Evolutionary conservation across 1,140 invertebrate genomes (phyloP).

Genomic region (Matsumurasca onukii): DNA sequence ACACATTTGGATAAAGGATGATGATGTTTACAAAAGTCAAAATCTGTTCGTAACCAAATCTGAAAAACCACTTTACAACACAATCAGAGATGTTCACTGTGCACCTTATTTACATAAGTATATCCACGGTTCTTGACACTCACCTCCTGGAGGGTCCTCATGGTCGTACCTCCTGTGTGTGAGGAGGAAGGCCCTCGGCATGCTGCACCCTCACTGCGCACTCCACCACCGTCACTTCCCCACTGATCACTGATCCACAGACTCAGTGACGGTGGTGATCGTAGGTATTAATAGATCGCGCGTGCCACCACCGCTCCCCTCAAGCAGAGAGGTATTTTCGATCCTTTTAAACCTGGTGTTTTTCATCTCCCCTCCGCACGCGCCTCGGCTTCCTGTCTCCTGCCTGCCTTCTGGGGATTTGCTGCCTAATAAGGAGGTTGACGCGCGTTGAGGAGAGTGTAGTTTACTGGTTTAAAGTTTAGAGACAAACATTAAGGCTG

Average conservation of each 20-base stretch:
- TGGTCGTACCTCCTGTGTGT: slow-evolving; percentile 57
- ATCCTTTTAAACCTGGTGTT: neutral
- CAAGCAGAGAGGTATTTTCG: slow-evolving; percentile 17
- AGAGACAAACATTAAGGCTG: no score
- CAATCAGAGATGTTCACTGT: no score
- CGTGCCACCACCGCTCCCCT: slow-evolving; percentile 17
- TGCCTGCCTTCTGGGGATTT: no score
- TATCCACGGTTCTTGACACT: no score
- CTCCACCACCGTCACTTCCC: neutral
- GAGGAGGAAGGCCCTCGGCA: slow-evolving; percentile 59
- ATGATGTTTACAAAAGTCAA: no score
- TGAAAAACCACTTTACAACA: no score
- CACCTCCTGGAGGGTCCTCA: slow-evolving; percentile 49
- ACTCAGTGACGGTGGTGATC: slow-evolving; percentile 14
- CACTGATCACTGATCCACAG: neutral
- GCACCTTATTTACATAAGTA: no score
- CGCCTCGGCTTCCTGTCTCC: neutral
- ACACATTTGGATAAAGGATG: no score
- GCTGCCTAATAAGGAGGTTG: no score
- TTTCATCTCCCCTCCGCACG: neutral
- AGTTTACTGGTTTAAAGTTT: no score
- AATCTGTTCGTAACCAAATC: no score
- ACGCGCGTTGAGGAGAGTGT: no score
- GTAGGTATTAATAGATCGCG: slow-evolving; percentile 14
- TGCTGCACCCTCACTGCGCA: slow-evolving; percentile 35